A percentile compares a stretch with the other conserved stretches of the same genome.
These are phyloP conservation scores for Schizaphis graminum DNA, from an alignment of 2,888 invertebrate genomes.

Conservation along the genomic window DNA sequence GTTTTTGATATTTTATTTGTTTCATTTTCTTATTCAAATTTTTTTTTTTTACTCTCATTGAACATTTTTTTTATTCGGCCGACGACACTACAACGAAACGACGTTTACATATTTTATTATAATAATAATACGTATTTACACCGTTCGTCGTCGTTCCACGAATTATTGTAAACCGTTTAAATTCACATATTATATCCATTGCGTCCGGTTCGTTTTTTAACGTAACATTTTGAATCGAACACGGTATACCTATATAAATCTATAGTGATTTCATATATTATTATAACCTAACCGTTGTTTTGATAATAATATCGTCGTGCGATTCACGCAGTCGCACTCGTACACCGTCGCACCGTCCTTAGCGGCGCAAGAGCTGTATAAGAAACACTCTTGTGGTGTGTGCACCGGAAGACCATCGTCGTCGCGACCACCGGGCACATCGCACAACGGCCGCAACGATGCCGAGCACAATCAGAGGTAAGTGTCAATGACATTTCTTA, in stretches of 20 bases:
- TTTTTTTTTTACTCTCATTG: not conserved
- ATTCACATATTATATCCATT: not conserved
- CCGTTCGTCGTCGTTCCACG: not conserved
- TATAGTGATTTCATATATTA: not conserved
- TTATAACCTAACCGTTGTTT: not conserved
- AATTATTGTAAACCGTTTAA: not conserved
- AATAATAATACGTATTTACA: not conserved
- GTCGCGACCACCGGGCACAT: not conserved
- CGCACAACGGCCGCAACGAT: slow-evolving; percentile 3
- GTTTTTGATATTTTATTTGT: not conserved
- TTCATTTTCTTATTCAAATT: not conserved
- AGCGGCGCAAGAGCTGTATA: not conserved
- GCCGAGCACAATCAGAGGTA: slow-evolving; percentile 64
- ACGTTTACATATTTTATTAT: not conserved
- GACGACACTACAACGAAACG: not conserved
- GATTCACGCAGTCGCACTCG: not conserved
- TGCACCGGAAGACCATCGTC: not conserved
- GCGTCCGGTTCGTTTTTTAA: slow-evolving; percentile 9
- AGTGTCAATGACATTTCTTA: not conserved
- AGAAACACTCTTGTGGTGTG: not conserved
- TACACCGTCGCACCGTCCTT: not conserved
- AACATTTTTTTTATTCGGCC: not conserved
- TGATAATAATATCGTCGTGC: not conserved
- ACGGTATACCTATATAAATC: not conserved
- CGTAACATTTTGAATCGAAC: not conserved